A percentile compares a stretch with the other conserved stretches of the same genome.
phyloP scores from a whole-genome alignment of 2,888 invertebrate genomes.

The Watsonalla binaria region DNA sequence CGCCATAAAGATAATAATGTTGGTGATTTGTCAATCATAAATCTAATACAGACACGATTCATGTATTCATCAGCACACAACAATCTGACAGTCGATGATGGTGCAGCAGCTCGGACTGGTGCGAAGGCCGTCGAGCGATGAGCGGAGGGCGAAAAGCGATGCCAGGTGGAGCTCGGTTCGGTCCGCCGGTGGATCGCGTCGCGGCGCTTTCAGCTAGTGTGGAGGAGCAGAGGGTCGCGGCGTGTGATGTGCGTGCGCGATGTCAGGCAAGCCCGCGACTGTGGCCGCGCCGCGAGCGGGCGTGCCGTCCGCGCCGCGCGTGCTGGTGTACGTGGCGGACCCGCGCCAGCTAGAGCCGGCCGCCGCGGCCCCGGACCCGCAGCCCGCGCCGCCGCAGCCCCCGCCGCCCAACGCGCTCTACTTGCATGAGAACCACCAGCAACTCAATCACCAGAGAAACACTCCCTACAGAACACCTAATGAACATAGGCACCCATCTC shows the following conservation, averaged over 20 bases:
- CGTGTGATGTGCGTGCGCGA: slow-evolving; percentile 86
- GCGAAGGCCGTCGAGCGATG: slow-evolving; percentile 61
- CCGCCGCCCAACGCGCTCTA: slow-evolving; percentile 41
- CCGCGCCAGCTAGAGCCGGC: slow-evolving; percentile 74
- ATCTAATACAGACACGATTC: slow-evolving; percentile 54
- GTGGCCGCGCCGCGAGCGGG: slow-evolving; percentile 78
- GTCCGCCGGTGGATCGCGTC: slow-evolving; percentile 47
- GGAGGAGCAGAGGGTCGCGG: slow-evolving; percentile 63
- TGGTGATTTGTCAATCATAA: slow-evolving; percentile 55
- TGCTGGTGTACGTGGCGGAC: slow-evolving; percentile 76
- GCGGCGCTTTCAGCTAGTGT: slow-evolving; percentile 63
- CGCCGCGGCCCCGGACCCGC: slow-evolving; percentile 57
- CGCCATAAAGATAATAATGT: slow-evolving; percentile 68
- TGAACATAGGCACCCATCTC: slow-evolving; percentile 41
- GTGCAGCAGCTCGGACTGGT: slow-evolving; percentile 46
- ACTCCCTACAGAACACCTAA: slow-evolving; percentile 41
- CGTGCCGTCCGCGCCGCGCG: slow-evolving; percentile 71
- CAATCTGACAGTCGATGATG: slow-evolving; percentile 59
- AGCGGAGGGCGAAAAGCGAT: slow-evolving; percentile 59
- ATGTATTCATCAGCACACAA: slow-evolving; percentile 50
- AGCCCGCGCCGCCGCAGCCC: slow-evolving; percentile 29
- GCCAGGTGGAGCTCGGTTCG: slow-evolving; percentile 52
- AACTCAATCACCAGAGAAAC: slow-evolving; percentile 40
- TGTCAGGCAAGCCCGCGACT: slow-evolving; percentile 89
- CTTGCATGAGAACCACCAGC: slow-evolving; percentile 50